Evolutionary conservation across 1,140 invertebrate genomes (phyloP).

Genomic region (Chrysoperla carnea): DNA sequence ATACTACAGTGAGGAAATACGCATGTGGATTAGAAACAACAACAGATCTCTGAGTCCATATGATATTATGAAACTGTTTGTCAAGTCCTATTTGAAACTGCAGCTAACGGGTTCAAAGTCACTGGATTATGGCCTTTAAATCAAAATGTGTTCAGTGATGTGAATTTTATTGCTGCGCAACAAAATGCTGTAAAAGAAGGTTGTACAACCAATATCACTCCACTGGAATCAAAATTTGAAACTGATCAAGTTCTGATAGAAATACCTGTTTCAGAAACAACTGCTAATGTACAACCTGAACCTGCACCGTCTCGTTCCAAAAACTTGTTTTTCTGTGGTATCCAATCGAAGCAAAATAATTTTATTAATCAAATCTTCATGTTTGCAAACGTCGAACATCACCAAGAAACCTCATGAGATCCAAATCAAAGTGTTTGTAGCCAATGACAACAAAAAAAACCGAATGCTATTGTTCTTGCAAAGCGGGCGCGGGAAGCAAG

Average conservation of each 20-base stretch:
- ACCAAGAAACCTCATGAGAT: too few species aligned
- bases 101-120: slow-evolving; percentile 14
- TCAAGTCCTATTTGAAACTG: slow-evolving; percentile 13
- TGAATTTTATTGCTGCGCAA: slow-evolving; percentile 2
- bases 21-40: slow-evolving; percentile 5
- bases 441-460: too few species aligned
- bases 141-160: slow-evolving; percentile 11
- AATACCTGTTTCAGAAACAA: neutral
- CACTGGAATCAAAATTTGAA: neutral
- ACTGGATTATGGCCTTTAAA: slow-evolving; percentile 16
- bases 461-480: too few species aligned
- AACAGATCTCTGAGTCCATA: slow-evolving; percentile 5
- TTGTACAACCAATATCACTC: slow-evolving; percentile 1
- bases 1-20: slow-evolving; percentile 12
- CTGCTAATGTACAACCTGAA: slow-evolving; percentile 3
- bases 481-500: too few species aligned
- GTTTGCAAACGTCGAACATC: too few species aligned
- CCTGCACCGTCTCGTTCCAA: slow-evolving; percentile 6
- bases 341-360: too few species aligned
- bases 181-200: too few species aligned
- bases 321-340: too few species aligned
- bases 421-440: too few species aligned
- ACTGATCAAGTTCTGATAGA: slow-evolving; percentile 2
- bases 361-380: too few species aligned
- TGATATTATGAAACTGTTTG: slow-evolving; percentile 13